These are phyloP conservation scores for Pocillopora verrucosa DNA, from an alignment of 64 coral and sea anemone species.

Conservation along the genomic window DNA sequence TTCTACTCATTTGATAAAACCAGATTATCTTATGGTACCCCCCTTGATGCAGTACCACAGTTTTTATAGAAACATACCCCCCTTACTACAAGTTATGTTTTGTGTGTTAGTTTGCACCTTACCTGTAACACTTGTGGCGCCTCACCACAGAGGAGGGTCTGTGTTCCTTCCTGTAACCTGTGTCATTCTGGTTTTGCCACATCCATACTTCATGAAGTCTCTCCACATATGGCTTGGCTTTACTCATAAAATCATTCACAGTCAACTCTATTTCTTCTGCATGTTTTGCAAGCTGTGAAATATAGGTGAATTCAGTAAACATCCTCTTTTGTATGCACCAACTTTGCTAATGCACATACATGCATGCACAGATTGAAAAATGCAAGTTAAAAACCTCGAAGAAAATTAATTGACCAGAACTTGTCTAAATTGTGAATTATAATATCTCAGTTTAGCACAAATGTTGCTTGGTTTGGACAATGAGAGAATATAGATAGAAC, in stretches of 20 bases:
- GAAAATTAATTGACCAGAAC: too few species aligned
- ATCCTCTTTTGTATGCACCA: neutral
- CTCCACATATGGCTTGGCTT: constrained; percentile 97
- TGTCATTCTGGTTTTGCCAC: constrained; percentile 95
- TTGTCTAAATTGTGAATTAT: too few species aligned
- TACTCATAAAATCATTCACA: constrained; percentile 94
- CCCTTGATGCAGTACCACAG: neutral
- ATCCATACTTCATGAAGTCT: constrained; percentile 98
- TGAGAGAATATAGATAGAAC: too few species aligned
- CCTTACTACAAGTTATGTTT: neutral
- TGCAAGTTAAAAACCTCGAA: too few species aligned
- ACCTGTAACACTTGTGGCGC: constrained; percentile 97
- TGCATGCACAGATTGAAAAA: too few species aligned
- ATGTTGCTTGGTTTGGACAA: too few species aligned
- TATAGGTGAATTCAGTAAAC: neutral
- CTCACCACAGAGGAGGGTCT: constrained; percentile 84
- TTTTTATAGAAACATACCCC: neutral
- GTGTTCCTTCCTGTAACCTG: constrained; percentile 94
- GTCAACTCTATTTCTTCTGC: constrained; percentile 94
- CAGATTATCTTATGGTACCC: too few species aligned
- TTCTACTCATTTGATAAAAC: too few species aligned
- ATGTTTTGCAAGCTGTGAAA: constrained; percentile 68
- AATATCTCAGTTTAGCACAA: too few species aligned
- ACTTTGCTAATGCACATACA: too few species aligned
- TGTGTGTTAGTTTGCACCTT: neutral